Percentiles rank a stretch among this genome's conserved stretches.
These are phyloP conservation scores for Iphiclides podalirius DNA, from an alignment of 2,888 invertebrate species.

Conservation along the genomic window DNA sequence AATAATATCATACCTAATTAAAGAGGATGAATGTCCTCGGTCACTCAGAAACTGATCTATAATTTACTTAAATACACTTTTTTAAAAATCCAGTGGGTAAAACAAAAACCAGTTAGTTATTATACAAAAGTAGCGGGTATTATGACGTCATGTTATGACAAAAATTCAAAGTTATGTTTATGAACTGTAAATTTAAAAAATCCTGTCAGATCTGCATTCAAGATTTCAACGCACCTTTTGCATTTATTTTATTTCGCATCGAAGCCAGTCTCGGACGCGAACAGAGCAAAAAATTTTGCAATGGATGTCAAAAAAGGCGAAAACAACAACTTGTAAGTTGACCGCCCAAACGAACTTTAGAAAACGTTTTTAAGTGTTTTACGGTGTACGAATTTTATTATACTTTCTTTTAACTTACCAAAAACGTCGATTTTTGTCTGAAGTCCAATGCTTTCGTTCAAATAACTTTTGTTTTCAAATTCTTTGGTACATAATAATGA, in stretches of 20 bases:
- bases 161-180: neutral
- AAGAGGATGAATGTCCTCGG: no score
- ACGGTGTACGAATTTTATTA: no score
- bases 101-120: no score
- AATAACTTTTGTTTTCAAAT: slow-evolving; percentile 1
- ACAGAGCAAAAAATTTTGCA: slow-evolving; percentile 50
- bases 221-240: slow-evolving; percentile 6
- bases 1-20: no score
- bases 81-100: no score
- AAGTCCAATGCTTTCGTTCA: neutral
- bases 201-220: neutral
- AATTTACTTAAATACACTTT: no score
- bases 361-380: no score
- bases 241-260: slow-evolving; percentile 27
- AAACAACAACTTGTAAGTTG: slow-evolving; percentile 32
- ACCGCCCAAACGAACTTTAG: slow-evolving; percentile 17
- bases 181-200: no score
- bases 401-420: slow-evolving; percentile 21
- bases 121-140: no score
- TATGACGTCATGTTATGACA: no score
- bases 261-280: slow-evolving; percentile 45
- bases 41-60: no score
- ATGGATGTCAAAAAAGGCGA: slow-evolving; percentile 47
- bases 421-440: slow-evolving; percentile 5
- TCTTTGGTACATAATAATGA: slow-evolving; percentile 17